phyloP scores from a whole-genome alignment of 2,888 invertebrate species.

The Lomographa bimaculata region DNA sequence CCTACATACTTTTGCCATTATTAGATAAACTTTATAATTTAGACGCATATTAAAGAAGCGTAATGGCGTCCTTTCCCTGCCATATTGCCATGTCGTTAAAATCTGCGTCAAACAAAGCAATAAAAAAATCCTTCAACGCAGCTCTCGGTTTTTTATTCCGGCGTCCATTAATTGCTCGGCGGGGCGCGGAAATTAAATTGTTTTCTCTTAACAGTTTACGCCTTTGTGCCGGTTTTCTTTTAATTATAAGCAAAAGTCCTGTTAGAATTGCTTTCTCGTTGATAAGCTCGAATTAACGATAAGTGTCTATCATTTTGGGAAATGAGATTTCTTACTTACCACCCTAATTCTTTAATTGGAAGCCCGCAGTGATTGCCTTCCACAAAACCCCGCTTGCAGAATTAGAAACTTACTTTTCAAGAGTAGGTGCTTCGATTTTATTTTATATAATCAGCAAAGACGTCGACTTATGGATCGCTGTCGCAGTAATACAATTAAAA shows the following conservation, averaged over 20 bases:
- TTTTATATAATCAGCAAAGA: not conserved
- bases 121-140: conserved; percentile 23
- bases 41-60: too few relatives aligned
- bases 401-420: too few relatives aligned
- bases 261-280: conserved; percentile 43
- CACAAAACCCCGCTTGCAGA: not conserved
- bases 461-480: too few relatives aligned
- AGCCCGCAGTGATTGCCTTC: conserved; percentile 2
- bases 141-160: conserved; percentile 27
- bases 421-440: too few relatives aligned
- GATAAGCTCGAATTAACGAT: conserved; percentile 42
- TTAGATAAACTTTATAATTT: too few relatives aligned
- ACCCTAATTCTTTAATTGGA: conserved; percentile 15
- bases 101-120: conserved; percentile 7
- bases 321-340: conserved; percentile 30
- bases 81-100: conserved; percentile 1
- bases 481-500: conserved; percentile 21
- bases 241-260: conserved; percentile 50
- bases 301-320: conserved; percentile 31
- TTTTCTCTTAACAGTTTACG: conserved; percentile 56
- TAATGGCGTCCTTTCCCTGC: too few relatives aligned
- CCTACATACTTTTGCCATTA: too few relatives aligned
- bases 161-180: conserved; percentile 48
- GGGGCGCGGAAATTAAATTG: conserved; percentile 53
- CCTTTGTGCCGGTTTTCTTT: conserved; percentile 50